Percentiles rank a stretch among this genome's conserved stretches.
These are phyloP conservation scores for Blennius ocellaris DNA, from an alignment of 2,113 vertebrate species.

Conservation along the genomic window DNA sequence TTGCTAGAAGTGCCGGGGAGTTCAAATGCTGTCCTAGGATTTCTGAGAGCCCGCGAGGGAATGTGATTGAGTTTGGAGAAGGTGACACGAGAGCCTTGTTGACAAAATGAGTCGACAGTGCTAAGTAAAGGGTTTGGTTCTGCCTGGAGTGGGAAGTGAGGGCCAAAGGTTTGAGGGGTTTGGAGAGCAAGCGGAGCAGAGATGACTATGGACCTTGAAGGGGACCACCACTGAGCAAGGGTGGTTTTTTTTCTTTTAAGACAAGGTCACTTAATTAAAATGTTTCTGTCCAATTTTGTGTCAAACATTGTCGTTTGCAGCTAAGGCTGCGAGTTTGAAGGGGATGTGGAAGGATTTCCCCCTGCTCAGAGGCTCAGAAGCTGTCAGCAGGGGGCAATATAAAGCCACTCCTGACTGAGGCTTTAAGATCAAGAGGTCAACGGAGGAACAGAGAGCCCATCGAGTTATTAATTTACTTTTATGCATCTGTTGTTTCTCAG, in stretches of 20 bases:
- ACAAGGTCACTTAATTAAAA: too few species aligned
- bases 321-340: constrained; percentile 10
- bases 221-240: too few species aligned
- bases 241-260: too few species aligned
- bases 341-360: neutral
- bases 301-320: neutral
- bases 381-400: constrained; percentile 41
- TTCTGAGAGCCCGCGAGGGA: constrained; percentile 23
- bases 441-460: constrained; percentile 33
- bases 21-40: constrained; percentile 8
- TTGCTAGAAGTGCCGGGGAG: constrained; percentile 14
- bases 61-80: constrained; percentile 39
- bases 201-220: constrained; percentile 9
- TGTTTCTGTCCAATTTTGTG: too few species aligned
- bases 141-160: constrained; percentile 25
- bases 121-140: constrained; percentile 14
- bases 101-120: constrained; percentile 9
- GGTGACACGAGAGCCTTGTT: constrained; percentile 3
- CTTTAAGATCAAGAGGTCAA: constrained; percentile 39
- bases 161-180: constrained; percentile 11
- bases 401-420: constrained; percentile 13
- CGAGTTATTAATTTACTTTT: constrained; percentile 42
- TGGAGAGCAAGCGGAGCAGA: neutral
- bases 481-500: constrained; percentile 61
- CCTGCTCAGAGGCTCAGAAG: neutral